phyloP scores from a whole-genome alignment of 2,888 invertebrate species.

The Eumacrocentrus americanus region DNA sequence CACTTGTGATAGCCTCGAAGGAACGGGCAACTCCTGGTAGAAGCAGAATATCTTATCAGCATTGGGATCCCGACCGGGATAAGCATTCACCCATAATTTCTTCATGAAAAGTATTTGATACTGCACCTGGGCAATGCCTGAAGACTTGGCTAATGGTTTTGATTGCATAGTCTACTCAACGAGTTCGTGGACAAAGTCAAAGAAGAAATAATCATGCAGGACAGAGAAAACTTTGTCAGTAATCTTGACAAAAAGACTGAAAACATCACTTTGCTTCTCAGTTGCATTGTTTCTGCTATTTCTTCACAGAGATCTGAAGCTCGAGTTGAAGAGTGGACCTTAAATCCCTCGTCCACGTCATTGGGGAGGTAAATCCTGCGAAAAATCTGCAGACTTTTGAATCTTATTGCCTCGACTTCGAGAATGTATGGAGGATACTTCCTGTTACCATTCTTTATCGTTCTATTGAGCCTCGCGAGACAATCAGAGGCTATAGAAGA shows the following conservation, averaged over 20 bases:
- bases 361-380: constrained; percentile 97
- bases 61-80: constrained; percentile 83
- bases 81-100: constrained; percentile 89
- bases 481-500: constrained; percentile 83
- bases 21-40: constrained; percentile 90
- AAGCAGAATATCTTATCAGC: constrained; percentile 94
- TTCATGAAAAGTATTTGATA: constrained; percentile 97
- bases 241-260: constrained; percentile 92
- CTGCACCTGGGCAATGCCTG: constrained; percentile 71
- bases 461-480: constrained; percentile 79
- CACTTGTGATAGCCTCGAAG: constrained; percentile 90
- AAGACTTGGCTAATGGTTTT: constrained; percentile 65
- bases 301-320: constrained; percentile 84
- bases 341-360: constrained; percentile 92
- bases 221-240: constrained; percentile 92
- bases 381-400: constrained; percentile 91
- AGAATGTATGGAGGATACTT: constrained; percentile 89
- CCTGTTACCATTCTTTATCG: constrained; percentile 75
- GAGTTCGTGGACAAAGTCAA: constrained; percentile 91
- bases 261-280: constrained; percentile 85
- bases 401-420: constrained; percentile 94
- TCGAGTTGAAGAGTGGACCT: constrained; percentile 84
- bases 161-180: constrained; percentile 88
- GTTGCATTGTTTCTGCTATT: constrained; percentile 78
- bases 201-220: constrained; percentile 91